Conservation (phyloP, 2,113 vertebrate genomes). For the Thunnus maccoyii region DNA sequence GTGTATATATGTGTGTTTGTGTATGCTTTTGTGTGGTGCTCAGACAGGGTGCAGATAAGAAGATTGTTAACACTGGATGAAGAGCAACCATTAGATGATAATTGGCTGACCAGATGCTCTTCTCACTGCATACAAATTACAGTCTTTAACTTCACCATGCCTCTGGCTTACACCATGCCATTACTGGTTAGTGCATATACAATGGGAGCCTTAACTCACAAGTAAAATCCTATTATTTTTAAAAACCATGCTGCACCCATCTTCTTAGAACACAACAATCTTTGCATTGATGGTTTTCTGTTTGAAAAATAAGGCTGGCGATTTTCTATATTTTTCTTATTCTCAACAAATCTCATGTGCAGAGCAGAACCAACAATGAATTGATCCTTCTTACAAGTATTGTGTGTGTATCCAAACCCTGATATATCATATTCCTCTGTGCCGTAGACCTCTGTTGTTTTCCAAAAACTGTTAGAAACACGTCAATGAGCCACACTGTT, state of each 20-base stretch:
- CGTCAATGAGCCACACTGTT: too few relatives aligned
- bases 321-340: too few relatives aligned
- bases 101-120: conserved; percentile 76
- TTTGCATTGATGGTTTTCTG: neutral
- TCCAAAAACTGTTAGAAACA: too few relatives aligned
- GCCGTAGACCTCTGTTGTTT: too few relatives aligned
- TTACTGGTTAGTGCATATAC: conserved; percentile 42
- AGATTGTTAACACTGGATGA: conserved; percentile 68
- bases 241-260: neutral
- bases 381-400: too few relatives aligned
- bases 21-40: conserved; percentile 11
- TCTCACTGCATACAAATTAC: conserved; percentile 71
- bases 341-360: too few relatives aligned
- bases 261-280: neutral
- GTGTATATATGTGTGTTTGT: conserved; percentile 15
- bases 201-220: conserved; percentile 34
- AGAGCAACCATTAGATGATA: conserved; percentile 70
- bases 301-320: neutral
- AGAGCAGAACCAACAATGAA: too few relatives aligned
- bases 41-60: conserved; percentile 56
- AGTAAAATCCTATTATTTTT: conserved; percentile 19
- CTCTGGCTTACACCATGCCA: conserved; percentile 37
- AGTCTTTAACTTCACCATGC: conserved; percentile 65
- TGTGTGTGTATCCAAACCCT: too few relatives aligned
- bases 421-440: too few relatives aligned